Evolutionary conservation across 2,888 invertebrate genomes (phyloP), one percentile per base, ranked within the genome.

Genomic region (Pseudococcus longispinus): DNA sequence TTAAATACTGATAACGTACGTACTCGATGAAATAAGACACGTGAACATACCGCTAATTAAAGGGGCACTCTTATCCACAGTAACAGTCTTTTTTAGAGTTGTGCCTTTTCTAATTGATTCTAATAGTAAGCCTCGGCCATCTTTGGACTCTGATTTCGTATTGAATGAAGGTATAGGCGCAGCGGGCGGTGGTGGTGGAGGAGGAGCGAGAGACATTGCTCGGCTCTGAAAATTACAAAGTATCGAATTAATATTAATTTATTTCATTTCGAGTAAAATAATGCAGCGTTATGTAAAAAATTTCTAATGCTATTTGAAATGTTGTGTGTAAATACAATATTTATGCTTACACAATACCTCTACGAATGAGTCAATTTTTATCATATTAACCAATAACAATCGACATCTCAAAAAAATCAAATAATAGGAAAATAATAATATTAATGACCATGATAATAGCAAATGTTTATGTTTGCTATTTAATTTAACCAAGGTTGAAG

Each of bases 61-160:
- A 0, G 97, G 97, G 85, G 93, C 95, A 93, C 97, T 97, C 91
- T 96, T 95, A 90, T 98, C 97, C 89, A 95, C 94, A n/a, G 97
- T 97, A 0, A 94, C 94, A 86, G 96, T 93, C 91, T 97, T 97
- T 91, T 96, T 97, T 89, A 97, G 91, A 89, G 93, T 93, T 85
- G 94, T 91, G 87, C 97, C 97, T 90, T 95, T 94, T 89, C 96
- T 94, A 89, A 97, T 97, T 15, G 96, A 96, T 90, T 94, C 94
- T 74, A 97, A 92, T 88, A 97, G 51, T 74, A 87, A 44, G 46
- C 83, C 46, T 74, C 83, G 37, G 23, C 70, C 83, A 87, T 87
- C 82, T 42, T 74, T 44, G 11, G 44, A 65, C 9, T 83, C 60
- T 29, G 74, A 83, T 70, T 87, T 87, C 1, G 26, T 15, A 55